Conservation (phyloP, 1,140 invertebrate genomes). For the Neodiprion pinetum region DNA sequence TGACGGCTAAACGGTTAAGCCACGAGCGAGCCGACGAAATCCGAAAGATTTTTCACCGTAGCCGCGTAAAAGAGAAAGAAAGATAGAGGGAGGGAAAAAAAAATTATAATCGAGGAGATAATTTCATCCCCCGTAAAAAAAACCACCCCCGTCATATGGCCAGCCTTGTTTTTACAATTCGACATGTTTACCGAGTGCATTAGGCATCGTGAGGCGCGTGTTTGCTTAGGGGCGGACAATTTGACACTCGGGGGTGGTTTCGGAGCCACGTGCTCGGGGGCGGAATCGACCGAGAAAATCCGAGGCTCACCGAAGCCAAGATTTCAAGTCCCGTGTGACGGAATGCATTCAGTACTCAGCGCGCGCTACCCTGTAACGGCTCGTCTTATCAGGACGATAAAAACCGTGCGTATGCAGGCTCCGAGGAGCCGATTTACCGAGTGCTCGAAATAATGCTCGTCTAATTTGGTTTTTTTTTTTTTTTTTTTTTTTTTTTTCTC, state of each 20-base stretch:
- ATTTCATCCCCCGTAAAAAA: background rate
- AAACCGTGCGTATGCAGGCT: background rate
- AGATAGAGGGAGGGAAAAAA: too few species aligned
- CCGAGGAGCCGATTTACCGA: too few species aligned
- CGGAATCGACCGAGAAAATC: conserved; percentile 37
- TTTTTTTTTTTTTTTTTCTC: too few species aligned
- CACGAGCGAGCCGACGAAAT: too few species aligned
- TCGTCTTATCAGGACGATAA: background rate
- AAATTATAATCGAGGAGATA: too few species aligned
- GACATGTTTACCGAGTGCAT: conserved; percentile 5
- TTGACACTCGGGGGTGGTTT: conserved; percentile 1
- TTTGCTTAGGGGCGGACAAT: background rate
- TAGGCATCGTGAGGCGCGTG: background rate
- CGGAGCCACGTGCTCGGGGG: conserved; percentile 49
- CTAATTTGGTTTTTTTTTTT: too few species aligned
- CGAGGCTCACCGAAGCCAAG: conserved; percentile 43
- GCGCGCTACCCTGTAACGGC: conserved; percentile 39
- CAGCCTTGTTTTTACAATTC: background rate
- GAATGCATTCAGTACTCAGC: conserved; percentile 56
- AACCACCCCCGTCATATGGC: background rate
- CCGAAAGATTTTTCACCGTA: too few species aligned
- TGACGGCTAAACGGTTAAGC: too few species aligned
- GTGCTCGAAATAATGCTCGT: too few species aligned
- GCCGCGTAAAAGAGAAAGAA: too few species aligned
- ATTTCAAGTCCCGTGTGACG: conserved; percentile 49